Base-by-base conservation (phyloP, 92 coral and sea anemone species). In the Porites lobata region DNA sequence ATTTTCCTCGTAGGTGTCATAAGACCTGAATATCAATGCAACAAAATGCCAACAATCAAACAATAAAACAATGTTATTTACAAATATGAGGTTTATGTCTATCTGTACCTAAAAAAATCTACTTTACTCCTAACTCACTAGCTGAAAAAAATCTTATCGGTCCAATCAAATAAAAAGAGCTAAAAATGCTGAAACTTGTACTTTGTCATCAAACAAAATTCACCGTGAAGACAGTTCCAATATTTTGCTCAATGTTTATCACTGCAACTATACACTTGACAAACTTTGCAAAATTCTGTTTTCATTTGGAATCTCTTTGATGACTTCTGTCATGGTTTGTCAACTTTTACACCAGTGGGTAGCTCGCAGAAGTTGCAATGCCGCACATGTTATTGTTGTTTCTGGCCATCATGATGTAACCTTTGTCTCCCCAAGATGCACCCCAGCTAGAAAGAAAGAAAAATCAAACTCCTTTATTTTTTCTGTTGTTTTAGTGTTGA, bases 381-480 rank as follows among this genome's bases (percentile, higher is more conserved):
- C 98, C 98, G 69, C 98, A 95, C 80, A 93, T 96, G 82, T 95
- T 95, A 63, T 95, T 62, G 65, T 93, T 95, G 94, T 95, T 91
- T 20, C 96, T 89, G 17, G 96, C 81, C 98, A 95, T 95, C 90
- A 71, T 89, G 86, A 95, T 95, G 92, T 95, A 95, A 1, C 98
- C 98, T 24, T 94, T 72, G 54, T 64, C 71, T 4, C 98, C 98
- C 98, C 98, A 95, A 19, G 63, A 8, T 61, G 69, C 22, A 1
- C 92, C 98, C 96, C 96, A 95, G 56, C 98, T 94, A 77, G 76
- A 83, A 81, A 19, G 21, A 78, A 13, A 43, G 15, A 56, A 56
- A 56, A 10, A 8, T 56, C 47, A 38, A 38, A 38, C 47, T 38
- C 47, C 6, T 38, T 38, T 38, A 38, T 38, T 38, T 38, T 38